Conservation (phyloP, 2,797 vertebrate genomes). For the Eulemur mongoz region DNA sequence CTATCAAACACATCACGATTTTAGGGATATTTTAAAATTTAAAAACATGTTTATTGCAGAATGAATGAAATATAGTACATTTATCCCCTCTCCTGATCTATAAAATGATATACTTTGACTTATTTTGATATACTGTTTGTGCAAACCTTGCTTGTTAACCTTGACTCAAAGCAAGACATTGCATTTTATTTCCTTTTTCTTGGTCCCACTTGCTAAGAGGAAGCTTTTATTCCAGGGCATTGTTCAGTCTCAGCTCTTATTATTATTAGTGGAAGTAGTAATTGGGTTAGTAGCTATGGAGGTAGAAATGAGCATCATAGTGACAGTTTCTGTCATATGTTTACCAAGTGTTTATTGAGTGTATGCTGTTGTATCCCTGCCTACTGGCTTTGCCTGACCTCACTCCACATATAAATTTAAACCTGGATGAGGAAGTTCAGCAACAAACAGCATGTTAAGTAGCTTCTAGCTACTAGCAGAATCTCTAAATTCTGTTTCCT, state of each 20-base stretch:
- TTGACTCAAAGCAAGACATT: neutral
- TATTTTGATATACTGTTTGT: neutral
- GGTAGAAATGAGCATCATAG: neutral
- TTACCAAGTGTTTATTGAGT: neutral
- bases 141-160: neutral
- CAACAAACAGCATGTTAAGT: neutral
- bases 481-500: neutral
- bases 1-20: neutral
- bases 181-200: neutral
- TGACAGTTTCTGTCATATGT: neutral
- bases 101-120: neutral
- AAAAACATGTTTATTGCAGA: neutral
- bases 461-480: neutral
- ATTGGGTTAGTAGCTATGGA: neutral
- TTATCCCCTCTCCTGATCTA: neutral
- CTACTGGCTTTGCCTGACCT: neutral
- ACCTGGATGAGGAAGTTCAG: neutral
- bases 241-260: neutral
- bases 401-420: neutral
- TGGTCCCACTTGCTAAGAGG: neutral
- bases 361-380: neutral
- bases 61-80: neutral
- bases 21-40: neutral
- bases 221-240: neutral
- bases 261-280: neutral